Base-by-base conservation (phyloP, 2,797 vertebrate species). In the Lerista edwardsae region DNA sequence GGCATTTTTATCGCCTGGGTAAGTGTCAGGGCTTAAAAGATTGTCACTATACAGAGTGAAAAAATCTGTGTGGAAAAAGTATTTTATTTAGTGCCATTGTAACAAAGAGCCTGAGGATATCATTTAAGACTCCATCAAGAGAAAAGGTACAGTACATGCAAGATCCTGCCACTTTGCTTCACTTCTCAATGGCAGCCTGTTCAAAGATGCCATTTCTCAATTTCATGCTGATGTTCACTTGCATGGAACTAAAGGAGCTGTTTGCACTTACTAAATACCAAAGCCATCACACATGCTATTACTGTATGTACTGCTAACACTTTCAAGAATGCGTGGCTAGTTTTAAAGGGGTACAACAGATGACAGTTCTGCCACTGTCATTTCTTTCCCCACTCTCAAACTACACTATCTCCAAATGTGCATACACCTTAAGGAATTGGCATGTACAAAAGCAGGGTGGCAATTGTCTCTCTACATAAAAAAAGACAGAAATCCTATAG, bases 131-230 rank as follows among this genome's bases (percentile, higher is more conserved):
- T 3, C 27, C 87, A 57, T 21, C 39, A 76, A 73, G 57, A 87
- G 89, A 31, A 77, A 83, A 87, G 76, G 15, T n/a, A 41, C 3
- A 31, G n/a, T n/a, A n/a, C 5, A 19, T 78, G 11, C 72, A 86
- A 77, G 5, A 77, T 41, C 51, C 51, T 71, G 23, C 2, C 31
- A 36, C 15, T 87, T 79, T 64, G 36, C 23, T 68, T 65, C 23
- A 73, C 59, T 64, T 72, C 57, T 81, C 75, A 75, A 36, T 3
- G 29, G 25, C 9, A 88, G 73, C 34, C n/a, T 59, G 19, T 84
- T 83, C n/a, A 85, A 86, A 88, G 41, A 17, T 10, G 25, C 51
- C 68, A 83, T 75, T 82, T 87, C 85, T 86, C 85, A 21, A 74
- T 72, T 80, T 83, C 19, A 87, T 11, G 2, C 6, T 77, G 11